These are phyloP conservation scores for Sebastolobus alascanus DNA, from an alignment of 2,797 vertebrate species.

Conservation along the genomic window DNA sequence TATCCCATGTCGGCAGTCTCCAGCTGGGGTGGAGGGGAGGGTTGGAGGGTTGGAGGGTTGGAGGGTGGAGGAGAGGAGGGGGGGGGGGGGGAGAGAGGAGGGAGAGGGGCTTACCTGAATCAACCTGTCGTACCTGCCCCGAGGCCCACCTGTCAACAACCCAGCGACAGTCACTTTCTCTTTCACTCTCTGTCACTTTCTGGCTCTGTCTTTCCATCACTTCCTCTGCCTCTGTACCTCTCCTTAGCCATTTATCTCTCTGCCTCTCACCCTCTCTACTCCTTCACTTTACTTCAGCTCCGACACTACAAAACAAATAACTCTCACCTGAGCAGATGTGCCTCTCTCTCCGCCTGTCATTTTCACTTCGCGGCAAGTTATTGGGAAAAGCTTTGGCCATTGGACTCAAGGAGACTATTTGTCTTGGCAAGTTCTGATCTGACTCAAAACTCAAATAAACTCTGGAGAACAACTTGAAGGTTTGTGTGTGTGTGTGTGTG, in stretches of 20 bases:
- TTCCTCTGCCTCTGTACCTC: constrained; percentile 61
- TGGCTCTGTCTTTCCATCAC: constrained; percentile 67
- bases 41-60: constrained; percentile 24
- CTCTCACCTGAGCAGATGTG: constrained; percentile 66
- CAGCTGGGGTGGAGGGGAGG: constrained; percentile 59
- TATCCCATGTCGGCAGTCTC: constrained; percentile 74
- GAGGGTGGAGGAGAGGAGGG: not conserved
- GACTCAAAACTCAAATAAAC: constrained; percentile 70
- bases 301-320: constrained; percentile 74
- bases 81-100: constrained; percentile 12
- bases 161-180: constrained; percentile 73
- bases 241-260: constrained; percentile 66
- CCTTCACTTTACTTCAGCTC: constrained; percentile 53
- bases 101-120: constrained; percentile 75
- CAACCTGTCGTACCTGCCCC: constrained; percentile 81
- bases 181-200: constrained; percentile 69
- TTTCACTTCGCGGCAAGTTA: constrained; percentile 64
- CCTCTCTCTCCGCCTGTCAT: constrained; percentile 58
- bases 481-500: constrained; percentile 23
- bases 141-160: constrained; percentile 82
- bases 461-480: constrained; percentile 58
- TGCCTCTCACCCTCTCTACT: constrained; percentile 55
- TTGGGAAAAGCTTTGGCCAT: constrained; percentile 63
- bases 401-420: constrained; percentile 60
- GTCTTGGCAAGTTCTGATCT: constrained; percentile 66